Conservation (phyloP, 2,113 vertebrate species). For the Atlantisia rogersi region DNA sequence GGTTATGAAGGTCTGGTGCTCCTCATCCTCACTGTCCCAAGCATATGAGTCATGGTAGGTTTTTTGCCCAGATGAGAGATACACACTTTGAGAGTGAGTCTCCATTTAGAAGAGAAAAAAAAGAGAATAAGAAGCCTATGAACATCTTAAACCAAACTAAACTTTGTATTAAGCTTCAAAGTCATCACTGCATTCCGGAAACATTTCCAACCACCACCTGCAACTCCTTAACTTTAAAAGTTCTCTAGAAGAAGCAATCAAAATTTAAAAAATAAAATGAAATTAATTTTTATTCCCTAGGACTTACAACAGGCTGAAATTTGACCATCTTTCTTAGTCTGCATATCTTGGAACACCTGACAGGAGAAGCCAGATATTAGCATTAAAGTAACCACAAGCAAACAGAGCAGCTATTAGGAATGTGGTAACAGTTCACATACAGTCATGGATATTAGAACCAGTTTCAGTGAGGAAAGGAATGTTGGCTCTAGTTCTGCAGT, state of each 20-base stretch:
- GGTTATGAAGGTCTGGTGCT: neutral
- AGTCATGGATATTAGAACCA: conserved; percentile 18
- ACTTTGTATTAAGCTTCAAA: conserved; percentile 7
- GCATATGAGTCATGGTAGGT: neutral
- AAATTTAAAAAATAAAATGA: neutral
- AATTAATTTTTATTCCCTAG: neutral
- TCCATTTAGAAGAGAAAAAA: neutral
- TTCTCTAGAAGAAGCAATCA: neutral
- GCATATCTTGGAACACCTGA: neutral
- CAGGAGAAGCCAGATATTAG: neutral
- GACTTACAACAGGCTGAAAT: neutral
- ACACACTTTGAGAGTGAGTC: neutral
- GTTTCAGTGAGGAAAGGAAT: conserved; percentile 57
- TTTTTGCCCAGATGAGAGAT: neutral
- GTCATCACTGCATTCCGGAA: conserved; percentile 20
- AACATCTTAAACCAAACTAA: conserved; percentile 10
- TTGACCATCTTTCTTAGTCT: neutral
- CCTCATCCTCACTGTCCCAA: neutral
- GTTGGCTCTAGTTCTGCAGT: conserved; percentile 36
- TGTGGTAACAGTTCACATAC: conserved; percentile 16
- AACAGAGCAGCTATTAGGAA: conserved; percentile 35
- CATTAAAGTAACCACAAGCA: conserved; percentile 24
- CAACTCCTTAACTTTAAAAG: conserved; percentile 1
- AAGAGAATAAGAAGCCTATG: neutral
- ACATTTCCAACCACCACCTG: neutral